Base-by-base conservation (phyloP, 2,113 vertebrate genomes). In the Pterocles orientalis region DNA sequence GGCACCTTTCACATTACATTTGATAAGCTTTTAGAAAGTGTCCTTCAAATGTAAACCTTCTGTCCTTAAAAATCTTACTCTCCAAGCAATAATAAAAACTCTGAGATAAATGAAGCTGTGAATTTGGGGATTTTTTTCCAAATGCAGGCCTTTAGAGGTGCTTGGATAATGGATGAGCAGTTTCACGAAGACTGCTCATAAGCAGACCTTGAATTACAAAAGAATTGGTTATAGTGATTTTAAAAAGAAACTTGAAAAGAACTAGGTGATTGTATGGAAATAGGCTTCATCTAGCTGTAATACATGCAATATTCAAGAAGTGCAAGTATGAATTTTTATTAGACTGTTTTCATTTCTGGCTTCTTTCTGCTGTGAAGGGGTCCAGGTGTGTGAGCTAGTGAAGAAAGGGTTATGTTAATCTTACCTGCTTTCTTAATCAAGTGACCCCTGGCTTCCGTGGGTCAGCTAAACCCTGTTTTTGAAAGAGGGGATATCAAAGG, bases 321-420 rank as follows among this genome's bases (percentile, higher is more conserved):
- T 36, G 15, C 43, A 20, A 14, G 70, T 9, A 87, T n/a, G 86
- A 94, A 84, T 89, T 97, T 97, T 95, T 87, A 96, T 89, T 78
- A 86, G 16, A 6, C 13, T 64, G 48, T 48, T 75, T 84, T 83
- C 36, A n/a, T 70, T 92, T 89, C 61, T 87, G 56, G 36, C 17
- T 81, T 64, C 25, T 61, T 92, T 75, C 51, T 86, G 36, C 60
- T 62, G 54, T 69, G 50, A 85, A 93, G 41, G 25, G 14, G 65
- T 64, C 36, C 61, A 77, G 23, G 36, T 90, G 33, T 31, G 34
- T 61, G 33, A 89, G 36, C 29, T 60, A n/a, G 53, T 61, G 64
- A 36, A 31, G 47, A 85, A 58, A 51, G 19, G 12, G 5, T 58
- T 58, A 29, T 58, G 51, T 39, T 68, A 68, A 60, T 61, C 41